Base-by-base conservation (phyloP, 2,113 vertebrate species). In the Heterochromis multidens region DNA sequence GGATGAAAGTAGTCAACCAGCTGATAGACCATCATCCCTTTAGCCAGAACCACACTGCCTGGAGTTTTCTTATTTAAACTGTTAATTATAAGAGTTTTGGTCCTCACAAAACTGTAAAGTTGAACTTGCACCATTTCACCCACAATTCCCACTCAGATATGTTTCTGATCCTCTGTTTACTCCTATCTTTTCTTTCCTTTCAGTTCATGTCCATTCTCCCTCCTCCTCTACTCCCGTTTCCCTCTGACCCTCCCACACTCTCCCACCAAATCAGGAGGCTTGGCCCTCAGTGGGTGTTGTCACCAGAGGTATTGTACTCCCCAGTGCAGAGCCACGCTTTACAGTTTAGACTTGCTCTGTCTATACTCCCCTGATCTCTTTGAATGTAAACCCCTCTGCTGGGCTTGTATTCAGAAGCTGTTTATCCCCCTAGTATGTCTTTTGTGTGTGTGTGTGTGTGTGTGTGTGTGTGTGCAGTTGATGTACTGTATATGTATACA, bases 311-410 rank as follows among this genome's bases (percentile, higher is more conserved):
- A 92, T 92, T 90, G 86, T 92, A 29, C 80, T 84, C 76, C 23
- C 63, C 85, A 77, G 70, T 85, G 61, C 85, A 37, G 77, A 88
- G 81, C 88, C 87, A 89, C 81, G 61, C 89, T 93, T 90, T 90
- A 92, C 86, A 91, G 79, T 92, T 86, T 76, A 87, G 80, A 79
- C 84, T 72, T 89, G 86, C 81, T 88, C 85, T 79, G 81, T 86
- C 87, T 84, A 57, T 87, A 72, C 82, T 78, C 84, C 77, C 79
- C 87, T 87, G 83, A 87, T 87, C 83, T 78, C 79, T 93, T 88
- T 92, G 82, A 93, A 90, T 84, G 70, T 82, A 89, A 90, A 77
- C 60, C 76, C 83, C 87, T 89, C 83, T 67, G 27, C 87, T 81
- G 74, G 79, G 79, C 87, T 82, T 56, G 52, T 80, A 82, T 90